These are phyloP conservation scores for Megalopta genalis DNA, from an alignment of 1,140 invertebrate genomes.

Conservation along the genomic window DNA sequence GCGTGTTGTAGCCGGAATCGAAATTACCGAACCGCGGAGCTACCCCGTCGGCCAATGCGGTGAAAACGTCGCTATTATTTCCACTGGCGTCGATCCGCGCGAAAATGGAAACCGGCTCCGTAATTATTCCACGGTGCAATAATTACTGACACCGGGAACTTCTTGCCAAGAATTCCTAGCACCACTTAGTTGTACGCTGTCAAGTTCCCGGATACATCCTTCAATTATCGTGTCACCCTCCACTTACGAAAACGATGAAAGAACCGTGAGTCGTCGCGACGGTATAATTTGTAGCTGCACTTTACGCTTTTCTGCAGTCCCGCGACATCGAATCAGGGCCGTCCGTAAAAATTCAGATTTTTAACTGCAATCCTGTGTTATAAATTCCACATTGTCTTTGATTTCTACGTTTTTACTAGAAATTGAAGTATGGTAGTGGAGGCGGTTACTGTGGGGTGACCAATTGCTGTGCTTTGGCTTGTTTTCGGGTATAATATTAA, in stretches of 20 bases:
- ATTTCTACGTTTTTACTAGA: too few species aligned
- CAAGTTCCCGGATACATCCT: background rate
- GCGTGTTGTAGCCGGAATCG: constrained; percentile 11
- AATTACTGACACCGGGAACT: constrained; percentile 59
- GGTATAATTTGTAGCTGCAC: background rate
- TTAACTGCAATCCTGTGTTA: too few species aligned
- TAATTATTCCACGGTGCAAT: constrained; percentile 66
- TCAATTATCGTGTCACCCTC: background rate
- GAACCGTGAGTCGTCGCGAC: too few species aligned
- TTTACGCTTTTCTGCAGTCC: background rate
- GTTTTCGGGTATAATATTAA: too few species aligned
- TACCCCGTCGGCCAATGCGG: constrained; percentile 25
- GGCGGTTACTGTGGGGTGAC: too few species aligned
- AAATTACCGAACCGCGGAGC: constrained; percentile 21
- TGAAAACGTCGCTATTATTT: constrained; percentile 54
- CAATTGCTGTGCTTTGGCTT: too few species aligned
- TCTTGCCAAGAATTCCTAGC: constrained; percentile 54
- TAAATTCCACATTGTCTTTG: too few species aligned
- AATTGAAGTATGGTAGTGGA: too few species aligned
- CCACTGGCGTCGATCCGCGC: constrained; percentile 46
- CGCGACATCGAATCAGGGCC: too few species aligned
- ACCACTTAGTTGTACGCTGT: constrained; percentile 38
- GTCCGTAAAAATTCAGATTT: too few species aligned
- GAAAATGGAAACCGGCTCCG: constrained; percentile 60
- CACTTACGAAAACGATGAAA: background rate